These are phyloP conservation scores for Sminthurides bifidus DNA, from an alignment of 1,140 invertebrate genomes.

Conservation along the genomic window DNA sequence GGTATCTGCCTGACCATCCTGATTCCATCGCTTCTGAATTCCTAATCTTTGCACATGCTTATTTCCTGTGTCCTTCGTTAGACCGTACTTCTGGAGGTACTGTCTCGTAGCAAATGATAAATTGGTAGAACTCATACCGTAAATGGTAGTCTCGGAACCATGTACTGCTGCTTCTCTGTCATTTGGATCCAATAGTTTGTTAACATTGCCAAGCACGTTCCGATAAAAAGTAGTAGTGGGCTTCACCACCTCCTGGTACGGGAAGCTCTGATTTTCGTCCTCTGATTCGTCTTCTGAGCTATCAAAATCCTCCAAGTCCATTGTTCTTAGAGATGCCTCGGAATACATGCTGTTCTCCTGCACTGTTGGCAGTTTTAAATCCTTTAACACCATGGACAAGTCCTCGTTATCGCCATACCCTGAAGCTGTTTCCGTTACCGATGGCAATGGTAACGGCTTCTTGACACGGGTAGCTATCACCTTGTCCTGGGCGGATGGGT, in stretches of 20 bases:
- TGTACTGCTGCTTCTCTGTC: background rate
- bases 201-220: constrained; percentile 27
- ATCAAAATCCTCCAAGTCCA: constrained; percentile 17
- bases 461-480: too few relatives aligned
- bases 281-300: constrained; percentile 8
- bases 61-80: constrained; percentile 10
- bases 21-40: background rate
- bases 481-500: too few relatives aligned
- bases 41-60: background rate
- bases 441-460: too few relatives aligned
- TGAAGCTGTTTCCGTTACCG: too few relatives aligned
- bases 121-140: constrained; percentile 26
- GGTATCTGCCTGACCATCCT: background rate
- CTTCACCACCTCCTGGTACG: constrained; percentile 3
- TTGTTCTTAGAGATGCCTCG: constrained; percentile 5
- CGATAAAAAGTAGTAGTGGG: constrained; percentile 25
- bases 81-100: constrained; percentile 27
- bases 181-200: constrained; percentile 15
- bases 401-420: too few relatives aligned
- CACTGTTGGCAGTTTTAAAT: constrained; percentile 17
- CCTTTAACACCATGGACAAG: constrained; percentile 18
- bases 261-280: constrained; percentile 2
- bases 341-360: constrained; percentile 16
- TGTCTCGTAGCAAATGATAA: constrained; percentile 29
- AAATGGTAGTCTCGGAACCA: constrained; percentile 26